Base-by-base conservation (phyloP, 2,113 vertebrate genomes). In the Chaetodon auriga region DNA sequence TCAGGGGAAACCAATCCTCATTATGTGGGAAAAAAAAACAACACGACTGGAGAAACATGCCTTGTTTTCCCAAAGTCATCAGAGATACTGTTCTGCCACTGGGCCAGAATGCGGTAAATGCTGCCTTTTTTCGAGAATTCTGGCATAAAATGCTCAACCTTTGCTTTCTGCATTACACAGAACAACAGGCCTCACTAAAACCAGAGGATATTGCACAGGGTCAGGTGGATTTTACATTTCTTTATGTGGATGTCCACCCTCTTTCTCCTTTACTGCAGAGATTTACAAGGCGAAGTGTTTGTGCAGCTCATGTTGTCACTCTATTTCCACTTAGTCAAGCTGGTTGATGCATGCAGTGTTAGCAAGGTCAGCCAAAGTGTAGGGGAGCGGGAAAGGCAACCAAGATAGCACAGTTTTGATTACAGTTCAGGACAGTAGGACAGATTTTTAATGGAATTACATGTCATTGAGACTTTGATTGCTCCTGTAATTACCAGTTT, bases 381-480 rank as follows among this genome's bases (percentile, higher is more conserved):
- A 74, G 74, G 69, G 80, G 72, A 81, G 53, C 83, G 69, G 78
- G 81, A 85, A 68, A 51, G 60, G 70, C 48, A 88, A 38, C 51
- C 89, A 80, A 53, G 30, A 82, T 92, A 88, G 90, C 71, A 81
- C 51, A 12, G 72, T 80, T 78, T 85, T 91, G 82, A 92, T 93
- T 92, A 86, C 85, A 77, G 63, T 82, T 78, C 69, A 80, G 23
- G 46, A 61, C 57, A 71, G 68, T 35, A 72, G 55, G 43, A 75
- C 73, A 78, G 71, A 82, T 86, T 78, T 74, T n/a, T 92, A 93
- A 95, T 93, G n/a, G 51, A 78, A 92, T 96, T 94, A 93, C 58
- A 68, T 89, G 90, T 92, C 84, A 94, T 35, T 88, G 88, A 92
- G 86, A 93, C 89, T 80, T 87, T 83, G 82, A 89, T 93, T 92